Evolutionary conservation across 2,888 invertebrate genomes (phyloP), one percentile per base, ranked within the genome.

Genomic region (Heliconius sara): DNA sequence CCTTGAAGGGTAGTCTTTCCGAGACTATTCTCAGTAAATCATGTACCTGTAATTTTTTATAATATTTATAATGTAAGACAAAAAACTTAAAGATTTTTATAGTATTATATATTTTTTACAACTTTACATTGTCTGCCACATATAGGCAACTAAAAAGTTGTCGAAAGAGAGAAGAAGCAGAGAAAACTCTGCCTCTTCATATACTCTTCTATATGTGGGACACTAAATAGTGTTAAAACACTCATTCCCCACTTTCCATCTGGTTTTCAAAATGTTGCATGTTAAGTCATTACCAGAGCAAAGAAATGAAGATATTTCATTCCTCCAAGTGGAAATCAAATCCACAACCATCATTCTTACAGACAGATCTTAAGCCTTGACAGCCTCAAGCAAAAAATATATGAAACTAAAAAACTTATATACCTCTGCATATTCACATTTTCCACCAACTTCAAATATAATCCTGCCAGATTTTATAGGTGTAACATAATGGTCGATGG

Each of bases 401-500:
- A n/a, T 60, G n/a, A 60, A n/a, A 25, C 16, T n/a, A 63, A 63
- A 25, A 65, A 65, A 27, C 3, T 60, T 47, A n/a, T 16, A 60
- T 82, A 97, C 97, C 96, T 98, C 98, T 77, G 95, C 95, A 93
- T 96, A 99, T 91, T 99, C 98, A 87, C 98, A 97, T 89, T 97
- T 96, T 60, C 99, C 99, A 43, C 97, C 99, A 73, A 99, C 91
- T 96, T 99, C 99, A 0, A 99, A 83, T 81, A 99, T 98, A 34
- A 99, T 96, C 85, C 99, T 96, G 70, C 98, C 98, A 52, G 97
- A 96, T 95, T 97, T 98, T 5, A 99, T 92, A 0, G 99, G 99
- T 1, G 99, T 98, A 0, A 98, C 98, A 90, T 99, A 99, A 91
- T 99, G 98, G 89, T 99, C 97, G 80, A 99, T 99, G 0, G 97